These are phyloP conservation scores for Oxyruncus cristatus DNA, from an alignment of 2,113 vertebrate species.

Conservation along the genomic window DNA sequence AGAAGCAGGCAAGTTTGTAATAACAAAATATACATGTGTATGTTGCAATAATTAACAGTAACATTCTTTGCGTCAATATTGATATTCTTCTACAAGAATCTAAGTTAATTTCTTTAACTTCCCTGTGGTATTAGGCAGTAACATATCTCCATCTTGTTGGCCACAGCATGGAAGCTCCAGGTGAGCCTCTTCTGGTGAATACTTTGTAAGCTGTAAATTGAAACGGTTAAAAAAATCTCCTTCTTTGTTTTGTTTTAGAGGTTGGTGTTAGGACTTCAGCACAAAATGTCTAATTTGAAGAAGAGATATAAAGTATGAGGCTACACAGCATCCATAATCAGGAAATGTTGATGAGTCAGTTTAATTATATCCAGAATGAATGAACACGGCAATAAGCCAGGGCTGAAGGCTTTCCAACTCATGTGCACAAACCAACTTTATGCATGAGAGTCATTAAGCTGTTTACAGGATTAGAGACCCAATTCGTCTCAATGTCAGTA, in stretches of 20 bases:
- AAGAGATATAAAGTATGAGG: not conserved
- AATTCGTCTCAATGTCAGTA: not conserved
- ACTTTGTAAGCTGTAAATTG: not conserved
- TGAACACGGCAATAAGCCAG: not conserved
- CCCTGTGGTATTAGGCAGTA: not conserved
- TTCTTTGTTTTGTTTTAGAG: not conserved
- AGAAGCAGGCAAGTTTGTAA: not conserved
- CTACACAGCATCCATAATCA: not conserved
- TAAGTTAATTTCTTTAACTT: not conserved
- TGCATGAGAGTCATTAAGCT: not conserved
- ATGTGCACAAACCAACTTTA: not conserved
- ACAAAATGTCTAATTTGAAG: not conserved
- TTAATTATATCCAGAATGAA: constrained; percentile 4
- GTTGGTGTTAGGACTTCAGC: not conserved
- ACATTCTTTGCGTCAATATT: not conserved
- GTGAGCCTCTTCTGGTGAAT: accelerated
- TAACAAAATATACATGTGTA: accelerated
- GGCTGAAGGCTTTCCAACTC: not conserved
- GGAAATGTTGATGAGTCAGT: not conserved
- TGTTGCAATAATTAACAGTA: not conserved
- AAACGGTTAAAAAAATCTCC: not conserved
- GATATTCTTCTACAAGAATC: not conserved
- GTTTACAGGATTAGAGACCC: not conserved
- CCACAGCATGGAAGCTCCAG: not conserved
- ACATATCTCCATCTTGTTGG: not conserved